Evolutionary conservation across 2,113 vertebrate genomes (phyloP).

Genomic region (Connochaetes taurinus): DNA sequence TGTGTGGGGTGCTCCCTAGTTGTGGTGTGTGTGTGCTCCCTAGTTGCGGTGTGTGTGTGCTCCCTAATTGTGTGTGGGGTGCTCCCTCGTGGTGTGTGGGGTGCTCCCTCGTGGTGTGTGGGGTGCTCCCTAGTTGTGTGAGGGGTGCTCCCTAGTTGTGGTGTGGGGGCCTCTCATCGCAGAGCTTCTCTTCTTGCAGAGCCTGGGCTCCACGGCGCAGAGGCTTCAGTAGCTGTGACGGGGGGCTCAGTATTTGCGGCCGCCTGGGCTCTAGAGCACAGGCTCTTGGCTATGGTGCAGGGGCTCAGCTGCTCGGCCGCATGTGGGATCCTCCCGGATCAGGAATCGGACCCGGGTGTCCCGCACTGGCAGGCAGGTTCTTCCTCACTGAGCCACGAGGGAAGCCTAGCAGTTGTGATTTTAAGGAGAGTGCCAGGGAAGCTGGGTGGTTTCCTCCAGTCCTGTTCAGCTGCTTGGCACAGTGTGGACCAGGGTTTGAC

Average conservation of each 20-base stretch:
- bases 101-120: neutral
- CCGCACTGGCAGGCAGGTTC: neutral
- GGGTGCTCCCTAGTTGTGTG: too few relatives aligned
- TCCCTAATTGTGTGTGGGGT: too few relatives aligned
- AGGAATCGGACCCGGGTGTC: neutral
- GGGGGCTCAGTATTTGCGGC: neutral
- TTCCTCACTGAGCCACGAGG: neutral
- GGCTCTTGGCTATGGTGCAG: neutral
- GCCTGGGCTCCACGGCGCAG: fast-evolving
- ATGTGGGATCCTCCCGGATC: neutral
- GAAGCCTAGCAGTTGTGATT: neutral
- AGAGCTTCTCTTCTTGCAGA: neutral
- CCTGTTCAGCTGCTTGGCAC: neutral
- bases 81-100: too few relatives aligned
- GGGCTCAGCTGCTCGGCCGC: neutral
- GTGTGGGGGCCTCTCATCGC: neutral
- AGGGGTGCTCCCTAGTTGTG: neutral
- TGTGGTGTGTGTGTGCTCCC: too few relatives aligned
- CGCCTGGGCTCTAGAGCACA: fast-evolving
- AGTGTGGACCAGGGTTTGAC: neutral
- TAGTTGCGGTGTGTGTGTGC: too few relatives aligned
- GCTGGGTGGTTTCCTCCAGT: neutral
- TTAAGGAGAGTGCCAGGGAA: neutral
- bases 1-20: too few relatives aligned
- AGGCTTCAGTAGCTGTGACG: neutral